Percentiles rank a stretch among this genome's conserved stretches.
These are phyloP conservation scores for Xanthia togata DNA, from an alignment of 2,888 invertebrate species.

Conservation along the genomic window DNA sequence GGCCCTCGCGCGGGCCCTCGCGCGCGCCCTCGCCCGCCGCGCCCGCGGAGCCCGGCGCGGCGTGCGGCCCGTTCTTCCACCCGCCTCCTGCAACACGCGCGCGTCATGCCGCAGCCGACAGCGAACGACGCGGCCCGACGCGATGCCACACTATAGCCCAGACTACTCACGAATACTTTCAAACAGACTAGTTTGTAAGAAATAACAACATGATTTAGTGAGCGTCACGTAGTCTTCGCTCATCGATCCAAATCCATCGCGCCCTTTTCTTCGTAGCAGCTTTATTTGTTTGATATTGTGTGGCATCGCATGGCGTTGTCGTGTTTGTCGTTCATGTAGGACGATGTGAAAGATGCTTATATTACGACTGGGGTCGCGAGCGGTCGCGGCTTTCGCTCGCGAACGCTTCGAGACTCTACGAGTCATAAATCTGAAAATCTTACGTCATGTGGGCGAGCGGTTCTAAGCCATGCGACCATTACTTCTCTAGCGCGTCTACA, in stretches of 20 bases:
- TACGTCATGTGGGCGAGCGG: constrained; percentile 74
- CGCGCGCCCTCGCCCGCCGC: constrained; percentile 68
- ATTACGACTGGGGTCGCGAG: constrained; percentile 8
- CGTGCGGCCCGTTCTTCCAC: constrained; percentile 87
- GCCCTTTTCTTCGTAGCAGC: not conserved
- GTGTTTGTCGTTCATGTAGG: constrained; percentile 4
- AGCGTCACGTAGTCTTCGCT: not conserved
- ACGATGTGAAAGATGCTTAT: constrained; percentile 11
- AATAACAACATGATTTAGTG: not conserved
- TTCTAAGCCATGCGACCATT: constrained; percentile 61
- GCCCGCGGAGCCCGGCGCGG: constrained; percentile 60
- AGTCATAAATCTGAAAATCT: constrained; percentile 83
- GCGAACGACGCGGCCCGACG: not conserved
- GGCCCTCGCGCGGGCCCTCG: constrained; percentile 63
- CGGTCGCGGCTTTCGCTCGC: not conserved
- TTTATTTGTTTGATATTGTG: not conserved
- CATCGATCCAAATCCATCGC: not conserved
- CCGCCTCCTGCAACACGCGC: constrained; percentile 78
- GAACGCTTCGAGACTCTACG: constrained; percentile 1
- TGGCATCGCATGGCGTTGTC: constrained; percentile 4
- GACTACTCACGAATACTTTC: not conserved
- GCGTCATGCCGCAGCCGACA: constrained; percentile 1
- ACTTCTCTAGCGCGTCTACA: constrained; percentile 24
- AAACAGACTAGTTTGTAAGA: not conserved
- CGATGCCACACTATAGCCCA: not conserved